Base-by-base conservation (phyloP, 2,888 invertebrate species). In the Nemurella pictetii region DNA sequence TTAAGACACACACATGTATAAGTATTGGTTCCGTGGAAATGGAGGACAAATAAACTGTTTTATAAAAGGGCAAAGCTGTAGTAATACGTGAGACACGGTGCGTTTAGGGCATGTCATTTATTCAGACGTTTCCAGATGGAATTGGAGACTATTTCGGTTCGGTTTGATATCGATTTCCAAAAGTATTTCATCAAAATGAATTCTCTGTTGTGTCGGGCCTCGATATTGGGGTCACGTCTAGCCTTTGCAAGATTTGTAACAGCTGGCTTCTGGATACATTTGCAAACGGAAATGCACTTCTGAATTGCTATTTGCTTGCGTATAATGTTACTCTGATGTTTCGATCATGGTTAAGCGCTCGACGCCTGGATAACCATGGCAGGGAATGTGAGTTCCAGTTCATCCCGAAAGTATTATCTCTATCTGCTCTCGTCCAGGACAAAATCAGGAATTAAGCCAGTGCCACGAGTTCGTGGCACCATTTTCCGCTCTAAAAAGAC, bases 121-220 rank as follows among this genome's bases (percentile, higher is more conserved):
- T 75, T 75, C 75, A 75, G 26, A 3, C 28, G 75, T 75, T 75
- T 27, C 75, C 27, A 75, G 75, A 26, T 26, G 28, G 75, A n/a
- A n/a, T 26, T 27, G 75, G 75, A 75, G 2, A 75, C 75, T 75
- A 75, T 75, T 75, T 75, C 75, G 20, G 75, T 26, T 28, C 28
- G 15, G 75, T 26, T 75, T 75, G 75, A 28, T 75, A 75, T 75
- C 75, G 75, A 75, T 75, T 55, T 75, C 75, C 25, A 75, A 75
- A 26, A 75, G 75, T 28, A 75, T 75, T 75, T 75, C 75, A 28
- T 75, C 75, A 75, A 75, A 75, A 26, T 75, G 75, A 75, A 75
- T 75, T 75, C 75, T 28, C 27, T 75, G 26, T 75, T 25, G 7
- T 75, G 26, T 7, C n/a, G 75, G 15, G 75, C 7, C 75, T 25